Percentiles rank a stretch among this genome's conserved stretches.
phyloP scores from a whole-genome alignment of 2,888 invertebrate genomes.

The Prionchulus punctatus region DNA sequence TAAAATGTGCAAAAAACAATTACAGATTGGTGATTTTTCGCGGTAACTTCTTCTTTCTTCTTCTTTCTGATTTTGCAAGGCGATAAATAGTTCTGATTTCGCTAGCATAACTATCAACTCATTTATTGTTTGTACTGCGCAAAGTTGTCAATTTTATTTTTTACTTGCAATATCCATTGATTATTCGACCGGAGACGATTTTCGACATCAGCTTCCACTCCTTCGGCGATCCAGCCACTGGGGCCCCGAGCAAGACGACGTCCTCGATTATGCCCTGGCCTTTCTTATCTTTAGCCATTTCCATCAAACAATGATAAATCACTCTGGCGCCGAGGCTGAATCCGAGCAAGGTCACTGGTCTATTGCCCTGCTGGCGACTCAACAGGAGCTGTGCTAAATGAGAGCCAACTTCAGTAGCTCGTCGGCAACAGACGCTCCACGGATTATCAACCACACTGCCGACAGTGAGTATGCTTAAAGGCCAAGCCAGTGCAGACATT shows the following conservation, averaged over 20 bases:
- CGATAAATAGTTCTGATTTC: no score
- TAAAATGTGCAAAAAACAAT: slow-evolving; percentile 19
- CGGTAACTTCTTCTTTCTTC: no score
- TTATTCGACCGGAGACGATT: slow-evolving; percentile 47
- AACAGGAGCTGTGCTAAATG: slow-evolving; percentile 49
- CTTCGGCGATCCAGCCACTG: slow-evolving; percentile 43
- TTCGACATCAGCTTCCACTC: slow-evolving; percentile 40
- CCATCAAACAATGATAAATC: slow-evolving; percentile 48
- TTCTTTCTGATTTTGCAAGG: no score
- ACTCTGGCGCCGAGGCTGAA: slow-evolving; percentile 52
- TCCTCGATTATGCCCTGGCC: slow-evolving; percentile 48
- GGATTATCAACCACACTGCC: slow-evolving; percentile 48
- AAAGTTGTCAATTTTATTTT: neutral
- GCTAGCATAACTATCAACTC: no score
- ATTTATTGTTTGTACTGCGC: neutral
- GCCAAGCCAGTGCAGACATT: slow-evolving; percentile 50
- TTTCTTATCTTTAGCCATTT: slow-evolving; percentile 33
- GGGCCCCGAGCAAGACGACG: slow-evolving; percentile 48
- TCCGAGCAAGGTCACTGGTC: slow-evolving; percentile 50
- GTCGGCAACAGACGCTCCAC: slow-evolving; percentile 48
- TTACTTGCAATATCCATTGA: slow-evolving; percentile 49
- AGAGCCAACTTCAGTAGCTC: slow-evolving; percentile 46
- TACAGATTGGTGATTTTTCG: no score
- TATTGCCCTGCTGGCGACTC: slow-evolving; percentile 45
- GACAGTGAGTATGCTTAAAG: slow-evolving; percentile 44